These are phyloP conservation scores for Sebastes steindachneri DNA, from an alignment of 2,797 vertebrate species.

Conservation along the genomic window DNA sequence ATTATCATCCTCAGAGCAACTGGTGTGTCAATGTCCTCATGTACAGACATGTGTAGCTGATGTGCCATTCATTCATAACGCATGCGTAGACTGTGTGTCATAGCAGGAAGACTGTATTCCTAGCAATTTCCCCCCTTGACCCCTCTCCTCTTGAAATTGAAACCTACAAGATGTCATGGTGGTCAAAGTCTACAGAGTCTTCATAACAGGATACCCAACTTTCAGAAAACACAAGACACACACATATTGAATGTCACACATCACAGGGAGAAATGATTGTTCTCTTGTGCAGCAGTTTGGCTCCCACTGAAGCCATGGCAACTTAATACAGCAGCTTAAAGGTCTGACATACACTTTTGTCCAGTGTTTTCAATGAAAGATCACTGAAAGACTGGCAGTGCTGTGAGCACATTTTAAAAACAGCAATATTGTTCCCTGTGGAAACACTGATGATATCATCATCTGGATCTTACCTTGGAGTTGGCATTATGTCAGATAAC, in stretches of 20 bases:
- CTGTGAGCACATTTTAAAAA: neutral
- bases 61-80: neutral
- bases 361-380: neutral
- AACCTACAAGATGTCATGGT: neutral
- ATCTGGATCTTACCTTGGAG: constrained; percentile 72
- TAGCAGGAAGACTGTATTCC: neutral
- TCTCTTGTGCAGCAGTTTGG: neutral
- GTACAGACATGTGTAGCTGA: neutral
- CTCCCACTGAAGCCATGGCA: neutral
- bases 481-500: constrained; percentile 71
- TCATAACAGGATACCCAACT: neutral
- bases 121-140: neutral
- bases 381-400: neutral
- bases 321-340: neutral
- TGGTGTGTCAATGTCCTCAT: neutral
- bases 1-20: neutral
- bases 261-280: neutral
- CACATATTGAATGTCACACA: neutral
- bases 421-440: neutral
- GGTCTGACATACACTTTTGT: neutral
- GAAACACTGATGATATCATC: neutral
- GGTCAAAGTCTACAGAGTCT: constrained; percentile 33
- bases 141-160: neutral
- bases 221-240: neutral
- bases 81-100: neutral